Percentiles rank a stretch among this genome's conserved stretches.
These are phyloP conservation scores for Epinotia brunnichana DNA, from an alignment of 2,888 invertebrate species.

Conservation along the genomic window DNA sequence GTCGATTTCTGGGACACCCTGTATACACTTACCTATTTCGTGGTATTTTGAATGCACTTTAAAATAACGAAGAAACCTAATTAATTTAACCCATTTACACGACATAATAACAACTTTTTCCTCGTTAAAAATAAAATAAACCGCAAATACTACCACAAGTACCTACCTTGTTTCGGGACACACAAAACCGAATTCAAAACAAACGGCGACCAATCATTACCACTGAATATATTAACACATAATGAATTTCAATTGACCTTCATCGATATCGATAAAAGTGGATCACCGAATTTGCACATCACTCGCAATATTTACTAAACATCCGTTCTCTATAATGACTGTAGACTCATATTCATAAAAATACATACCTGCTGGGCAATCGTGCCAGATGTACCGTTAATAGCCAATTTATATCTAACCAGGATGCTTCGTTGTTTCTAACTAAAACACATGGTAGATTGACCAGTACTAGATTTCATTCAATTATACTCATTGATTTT, in stretches of 20 bases:
- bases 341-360: neutral
- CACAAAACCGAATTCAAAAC: neutral
- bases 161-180: too few species aligned
- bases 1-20: too few species aligned
- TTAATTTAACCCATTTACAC: too few species aligned
- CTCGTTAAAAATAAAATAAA: too few species aligned
- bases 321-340: constrained; percentile 1
- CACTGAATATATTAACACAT: neutral
- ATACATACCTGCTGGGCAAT: neutral
- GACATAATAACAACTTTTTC: too few species aligned
- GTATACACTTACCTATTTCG: too few species aligned
- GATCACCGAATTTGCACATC: neutral
- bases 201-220: neutral
- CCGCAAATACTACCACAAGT: too few species aligned
- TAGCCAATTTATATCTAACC: neutral
- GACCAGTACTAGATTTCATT: neutral
- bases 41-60: too few species aligned
- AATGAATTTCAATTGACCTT: neutral
- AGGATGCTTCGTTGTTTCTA: neutral
- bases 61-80: too few species aligned
- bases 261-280: neutral
- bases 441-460: neutral
- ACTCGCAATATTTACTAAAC: constrained; percentile 2
- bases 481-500: constrained; percentile 14
- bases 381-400: neutral